phyloP scores from a whole-genome alignment of 2,113 vertebrate species.

The Phocoena phocoena region DNA sequence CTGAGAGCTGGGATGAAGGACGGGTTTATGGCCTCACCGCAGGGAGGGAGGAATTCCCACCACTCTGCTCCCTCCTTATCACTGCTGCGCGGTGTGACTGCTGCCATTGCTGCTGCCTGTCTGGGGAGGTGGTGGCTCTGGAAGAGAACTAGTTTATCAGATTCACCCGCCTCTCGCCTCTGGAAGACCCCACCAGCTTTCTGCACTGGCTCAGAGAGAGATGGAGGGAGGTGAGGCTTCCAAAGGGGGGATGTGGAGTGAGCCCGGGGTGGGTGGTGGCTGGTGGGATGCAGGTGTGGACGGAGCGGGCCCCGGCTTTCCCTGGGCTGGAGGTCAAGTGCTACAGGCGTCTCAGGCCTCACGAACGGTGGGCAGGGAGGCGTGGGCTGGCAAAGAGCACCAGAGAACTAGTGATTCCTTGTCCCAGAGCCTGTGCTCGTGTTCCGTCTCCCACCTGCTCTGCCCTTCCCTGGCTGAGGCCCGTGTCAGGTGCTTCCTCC shows the following conservation, averaged over 20 bases:
- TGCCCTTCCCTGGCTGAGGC: not conserved
- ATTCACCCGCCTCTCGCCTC: not conserved
- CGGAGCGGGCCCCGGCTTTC: not conserved
- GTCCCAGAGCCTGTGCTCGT: rapidly evolving
- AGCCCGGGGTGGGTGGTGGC: not conserved
- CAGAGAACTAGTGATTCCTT: rapidly evolving
- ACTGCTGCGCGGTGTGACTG: not conserved
- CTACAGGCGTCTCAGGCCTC: not conserved
- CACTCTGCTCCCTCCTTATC: not conserved
- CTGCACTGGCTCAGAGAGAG: not conserved
- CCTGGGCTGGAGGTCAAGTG: rapidly evolving
- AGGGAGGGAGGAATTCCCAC: constrained; percentile 12
- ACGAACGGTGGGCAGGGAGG: not conserved
- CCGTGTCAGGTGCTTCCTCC: not conserved
- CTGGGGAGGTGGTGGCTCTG: not conserved
- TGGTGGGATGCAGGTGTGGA: not conserved
- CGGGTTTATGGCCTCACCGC: not conserved
- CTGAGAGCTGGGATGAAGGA: not conserved
- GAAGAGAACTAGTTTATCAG: not conserved
- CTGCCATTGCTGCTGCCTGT: not conserved
- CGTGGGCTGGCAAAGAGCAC: not conserved
- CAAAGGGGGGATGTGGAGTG: not conserved
- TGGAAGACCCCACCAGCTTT: not conserved
- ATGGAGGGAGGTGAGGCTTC: not conserved
- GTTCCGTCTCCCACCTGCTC: not conserved